Evolutionary conservation across 2,888 invertebrate genomes (phyloP).

Genomic region (Leucania comma): DNA sequence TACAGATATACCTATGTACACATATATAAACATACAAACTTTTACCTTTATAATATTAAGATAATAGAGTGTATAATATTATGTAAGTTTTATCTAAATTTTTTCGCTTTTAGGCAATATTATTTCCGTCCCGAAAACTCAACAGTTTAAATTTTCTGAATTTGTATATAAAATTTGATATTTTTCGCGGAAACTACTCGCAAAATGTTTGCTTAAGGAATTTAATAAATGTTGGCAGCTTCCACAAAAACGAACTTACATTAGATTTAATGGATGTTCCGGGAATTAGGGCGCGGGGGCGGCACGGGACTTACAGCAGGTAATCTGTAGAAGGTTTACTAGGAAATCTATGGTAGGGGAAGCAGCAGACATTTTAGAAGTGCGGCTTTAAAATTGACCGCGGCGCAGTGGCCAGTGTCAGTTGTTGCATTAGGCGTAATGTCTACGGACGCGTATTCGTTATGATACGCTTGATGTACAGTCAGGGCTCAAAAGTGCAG

Average conservation of each 20-base stretch:
- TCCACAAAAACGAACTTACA: constrained; percentile 36
- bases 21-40: too few species aligned
- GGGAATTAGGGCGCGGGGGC: constrained; percentile 2
- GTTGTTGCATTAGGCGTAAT: too few species aligned
- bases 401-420: too few species aligned
- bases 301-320: background rate
- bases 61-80: background rate
- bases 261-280: constrained; percentile 41
- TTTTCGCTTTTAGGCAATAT: background rate
- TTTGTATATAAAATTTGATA: background rate
- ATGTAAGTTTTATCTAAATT: background rate
- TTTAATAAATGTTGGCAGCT: constrained; percentile 40
- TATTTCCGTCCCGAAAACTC: background rate
- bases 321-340: background rate
- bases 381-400: background rate
- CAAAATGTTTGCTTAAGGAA: constrained; percentile 21
- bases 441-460: too few species aligned
- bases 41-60: too few species aligned
- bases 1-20: too few species aligned
- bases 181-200: constrained; percentile 10
- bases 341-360: background rate
- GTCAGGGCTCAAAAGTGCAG: too few species aligned
- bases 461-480: too few species aligned
- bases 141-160: background rate
- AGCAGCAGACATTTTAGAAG: background rate